These are phyloP conservation scores for Vireo altiloquus DNA, from an alignment of 2,113 vertebrate genomes.

Conservation along the genomic window DNA sequence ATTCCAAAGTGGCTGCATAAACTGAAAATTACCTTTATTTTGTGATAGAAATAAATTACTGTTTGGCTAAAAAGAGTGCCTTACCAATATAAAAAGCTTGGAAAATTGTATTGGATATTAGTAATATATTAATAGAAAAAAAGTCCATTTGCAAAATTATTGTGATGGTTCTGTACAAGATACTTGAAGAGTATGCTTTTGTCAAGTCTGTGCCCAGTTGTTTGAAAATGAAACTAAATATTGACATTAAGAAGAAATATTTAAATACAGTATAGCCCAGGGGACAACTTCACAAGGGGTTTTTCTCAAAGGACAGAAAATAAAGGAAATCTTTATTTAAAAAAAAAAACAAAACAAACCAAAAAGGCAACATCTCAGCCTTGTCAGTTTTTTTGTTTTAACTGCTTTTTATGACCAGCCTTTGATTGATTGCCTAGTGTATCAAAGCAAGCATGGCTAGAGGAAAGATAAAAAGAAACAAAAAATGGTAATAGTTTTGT, in stretches of 20 bases:
- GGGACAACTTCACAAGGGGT: background rate
- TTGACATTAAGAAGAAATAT: background rate
- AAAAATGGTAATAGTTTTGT: background rate
- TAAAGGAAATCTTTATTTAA: background rate
- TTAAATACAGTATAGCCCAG: background rate
- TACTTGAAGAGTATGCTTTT: background rate
- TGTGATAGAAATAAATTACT: background rate
- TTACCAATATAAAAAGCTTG: background rate
- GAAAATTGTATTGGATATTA: background rate
- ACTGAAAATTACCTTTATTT: background rate
- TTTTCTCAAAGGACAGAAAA: background rate
- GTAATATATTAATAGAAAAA: background rate
- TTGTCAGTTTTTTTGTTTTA: background rate
- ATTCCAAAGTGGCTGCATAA: background rate
- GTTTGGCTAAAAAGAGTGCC: background rate
- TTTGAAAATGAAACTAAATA: conserved; percentile 3
- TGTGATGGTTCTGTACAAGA: background rate
- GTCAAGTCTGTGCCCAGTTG: background rate
- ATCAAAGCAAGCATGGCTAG: background rate
- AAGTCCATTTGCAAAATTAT: background rate
- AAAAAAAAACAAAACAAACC: background rate
- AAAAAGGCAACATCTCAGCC: background rate
- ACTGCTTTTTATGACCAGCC: background rate
- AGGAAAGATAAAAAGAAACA: conserved; percentile 9
- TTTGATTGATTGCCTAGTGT: background rate